Conservation (phyloP, 2,113 vertebrate genomes). For the Monopterus albus region DNA sequence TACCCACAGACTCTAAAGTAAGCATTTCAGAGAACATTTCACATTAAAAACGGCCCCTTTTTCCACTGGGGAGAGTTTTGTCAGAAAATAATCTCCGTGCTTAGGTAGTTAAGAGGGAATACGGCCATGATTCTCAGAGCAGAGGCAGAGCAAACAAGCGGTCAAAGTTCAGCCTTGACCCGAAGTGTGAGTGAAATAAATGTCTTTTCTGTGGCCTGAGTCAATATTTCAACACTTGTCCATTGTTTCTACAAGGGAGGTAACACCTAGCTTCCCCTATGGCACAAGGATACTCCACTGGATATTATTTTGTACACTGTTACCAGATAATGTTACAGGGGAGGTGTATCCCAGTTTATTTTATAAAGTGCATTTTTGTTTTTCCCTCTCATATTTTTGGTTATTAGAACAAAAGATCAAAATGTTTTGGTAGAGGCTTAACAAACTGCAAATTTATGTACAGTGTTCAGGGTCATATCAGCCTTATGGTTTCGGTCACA, state of each 20-base stretch:
- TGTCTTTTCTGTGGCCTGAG: conserved; percentile 50
- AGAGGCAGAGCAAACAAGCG: conserved; percentile 45
- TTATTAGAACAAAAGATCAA: not conserved
- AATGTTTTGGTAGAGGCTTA: not conserved
- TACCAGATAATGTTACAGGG: not conserved
- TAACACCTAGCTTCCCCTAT: conserved; percentile 28
- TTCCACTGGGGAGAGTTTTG: conserved; percentile 10
- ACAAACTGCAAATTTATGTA: not conserved
- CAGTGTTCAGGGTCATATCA: not conserved
- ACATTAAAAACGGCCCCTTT: conserved; percentile 11
- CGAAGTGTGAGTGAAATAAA: conserved; percentile 47
- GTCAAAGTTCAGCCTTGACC: conserved; percentile 60
- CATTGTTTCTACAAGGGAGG: conserved; percentile 63
- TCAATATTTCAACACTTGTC: conserved; percentile 70
- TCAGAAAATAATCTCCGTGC: conserved; percentile 16
- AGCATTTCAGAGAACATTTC: conserved; percentile 13
- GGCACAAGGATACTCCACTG: not conserved
- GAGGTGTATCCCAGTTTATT: not conserved
- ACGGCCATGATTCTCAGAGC: conserved; percentile 51
- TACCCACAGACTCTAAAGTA: not conserved
- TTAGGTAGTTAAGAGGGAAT: conserved; percentile 38
- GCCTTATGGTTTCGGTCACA: not conserved
- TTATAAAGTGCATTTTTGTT: no score
- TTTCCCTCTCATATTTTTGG: not conserved
- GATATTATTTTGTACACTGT: not conserved